Evolutionary conservation across 2,797 vertebrate species (phyloP), one percentile per base, ranked within the genome.

Genomic region (Acrocephalus scirpaceus): DNA sequence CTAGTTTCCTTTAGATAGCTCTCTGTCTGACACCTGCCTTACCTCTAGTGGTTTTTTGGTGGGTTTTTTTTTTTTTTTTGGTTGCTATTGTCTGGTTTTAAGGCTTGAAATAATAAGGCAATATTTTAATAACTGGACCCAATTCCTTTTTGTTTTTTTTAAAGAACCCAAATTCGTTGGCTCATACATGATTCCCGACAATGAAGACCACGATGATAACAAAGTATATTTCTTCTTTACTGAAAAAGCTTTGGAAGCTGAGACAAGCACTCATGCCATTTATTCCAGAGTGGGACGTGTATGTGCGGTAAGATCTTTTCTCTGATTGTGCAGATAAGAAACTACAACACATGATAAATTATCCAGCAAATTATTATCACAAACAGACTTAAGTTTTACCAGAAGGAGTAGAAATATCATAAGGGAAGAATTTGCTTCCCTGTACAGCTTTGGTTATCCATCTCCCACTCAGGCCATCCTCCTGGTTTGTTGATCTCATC

Each of bases 221-320:
- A 99, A 99, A 97, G 98, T 99, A 7, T 99, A 99, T 97, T 99
- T 99, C 97, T 99, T 99, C 98, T 99, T 99, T 93, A 99, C 99
- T 16, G 99, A 99, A 96, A 98, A 98, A 94, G 99, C 99, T 29
- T 79, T 98, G 67, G 98, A 99, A 48, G 96, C 97, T 0, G 99
- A 99, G 66, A 98, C 98, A 42, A 97, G 90, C 11, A 97, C 97
- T 92, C 98, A 98, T 15, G 98, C 98, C 0, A 98, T 99, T 40
- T 99, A 99, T 40, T 98, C 98, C 70, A 97, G 99, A 67, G 98
- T 99, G 66, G 99, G 98, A 54, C 96, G 99, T 13, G 98, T 99
- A 29, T 99, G 99, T 85, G 98, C 98, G 97, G 99, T 99, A 97
- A 98, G 98, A 92, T 62, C 23, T 14, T 77, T 62, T 34, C 76